Conservation (phyloP, 2,888 invertebrate genomes). For the Pedicia rivosa region DNA sequence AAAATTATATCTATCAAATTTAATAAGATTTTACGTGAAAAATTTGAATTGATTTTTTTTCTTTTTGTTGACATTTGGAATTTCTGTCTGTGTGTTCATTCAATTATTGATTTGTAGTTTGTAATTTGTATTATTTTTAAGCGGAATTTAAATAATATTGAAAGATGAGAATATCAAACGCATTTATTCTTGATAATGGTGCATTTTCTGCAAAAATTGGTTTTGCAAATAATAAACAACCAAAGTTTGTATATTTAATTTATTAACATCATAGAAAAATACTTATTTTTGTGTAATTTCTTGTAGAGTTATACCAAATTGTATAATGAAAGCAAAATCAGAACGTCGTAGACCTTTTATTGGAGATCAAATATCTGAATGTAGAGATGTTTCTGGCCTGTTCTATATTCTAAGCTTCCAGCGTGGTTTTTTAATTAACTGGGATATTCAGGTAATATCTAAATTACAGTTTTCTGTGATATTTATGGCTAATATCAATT, state of each 20-base stretch:
- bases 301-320: conserved; percentile 69
- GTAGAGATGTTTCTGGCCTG: conserved; percentile 86
- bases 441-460: conserved; percentile 55
- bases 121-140: too few relatives aligned
- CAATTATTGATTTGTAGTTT: too few relatives aligned
- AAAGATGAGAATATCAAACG: not conserved
- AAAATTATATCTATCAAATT: too few relatives aligned
- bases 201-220: conserved; percentile 77
- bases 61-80: too few relatives aligned
- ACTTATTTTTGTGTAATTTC: conserved; percentile 6
- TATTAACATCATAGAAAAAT: conserved; percentile 6
- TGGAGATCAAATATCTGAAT: conserved; percentile 89
- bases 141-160: too few relatives aligned
- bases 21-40: too few relatives aligned
- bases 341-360: conserved; percentile 88
- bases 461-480: not conserved
- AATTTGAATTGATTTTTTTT: too few relatives aligned
- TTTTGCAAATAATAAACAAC: conserved; percentile 45
- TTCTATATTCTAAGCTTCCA: conserved; percentile 90
- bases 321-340: conserved; percentile 95
- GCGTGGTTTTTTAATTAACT: conserved; percentile 87
- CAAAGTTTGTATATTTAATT: conserved; percentile 35
- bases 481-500: not conserved
- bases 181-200: conserved; percentile 70
- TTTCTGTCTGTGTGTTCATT: too few relatives aligned